Conservation (phyloP, 2,113 vertebrate genomes). For the Poecile atricapillus region DNA sequence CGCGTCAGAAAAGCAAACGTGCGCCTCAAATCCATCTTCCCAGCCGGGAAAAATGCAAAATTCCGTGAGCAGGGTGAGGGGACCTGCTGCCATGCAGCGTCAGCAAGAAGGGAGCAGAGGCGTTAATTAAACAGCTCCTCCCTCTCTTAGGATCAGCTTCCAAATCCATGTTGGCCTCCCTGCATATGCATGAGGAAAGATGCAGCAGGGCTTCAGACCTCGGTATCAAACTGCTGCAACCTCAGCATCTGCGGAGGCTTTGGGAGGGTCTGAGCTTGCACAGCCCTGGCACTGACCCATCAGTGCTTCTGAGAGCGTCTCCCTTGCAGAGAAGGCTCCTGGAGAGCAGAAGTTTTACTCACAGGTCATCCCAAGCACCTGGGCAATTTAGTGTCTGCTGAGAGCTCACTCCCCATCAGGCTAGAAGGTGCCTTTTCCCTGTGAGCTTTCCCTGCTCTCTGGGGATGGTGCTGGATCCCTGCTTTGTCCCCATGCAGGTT, state of each 20-base stretch:
- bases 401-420: not conserved
- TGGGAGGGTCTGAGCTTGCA: not conserved
- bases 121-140: not conserved
- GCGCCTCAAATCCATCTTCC: not conserved
- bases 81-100: not conserved
- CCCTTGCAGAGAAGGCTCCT: not conserved
- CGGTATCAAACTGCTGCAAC: not conserved
- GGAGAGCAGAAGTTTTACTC: not conserved
- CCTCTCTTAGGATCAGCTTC: not conserved
- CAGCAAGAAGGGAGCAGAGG: not conserved
- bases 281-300: fast-evolving
- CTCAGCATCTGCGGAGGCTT: not conserved
- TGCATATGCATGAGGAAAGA: not conserved
- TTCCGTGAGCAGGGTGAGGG: not conserved
- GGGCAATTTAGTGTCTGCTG: not conserved
- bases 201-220: not conserved
- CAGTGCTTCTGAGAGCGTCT: not conserved
- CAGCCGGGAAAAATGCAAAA: not conserved
- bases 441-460: not conserved
- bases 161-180: not conserved
- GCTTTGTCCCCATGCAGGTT: fast-evolving
- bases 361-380: not conserved
- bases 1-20: not conserved
- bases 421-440: not conserved
- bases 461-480: fast-evolving